Conservation (phyloP, 2,113 vertebrate genomes). For the Pipra filicauda region DNA sequence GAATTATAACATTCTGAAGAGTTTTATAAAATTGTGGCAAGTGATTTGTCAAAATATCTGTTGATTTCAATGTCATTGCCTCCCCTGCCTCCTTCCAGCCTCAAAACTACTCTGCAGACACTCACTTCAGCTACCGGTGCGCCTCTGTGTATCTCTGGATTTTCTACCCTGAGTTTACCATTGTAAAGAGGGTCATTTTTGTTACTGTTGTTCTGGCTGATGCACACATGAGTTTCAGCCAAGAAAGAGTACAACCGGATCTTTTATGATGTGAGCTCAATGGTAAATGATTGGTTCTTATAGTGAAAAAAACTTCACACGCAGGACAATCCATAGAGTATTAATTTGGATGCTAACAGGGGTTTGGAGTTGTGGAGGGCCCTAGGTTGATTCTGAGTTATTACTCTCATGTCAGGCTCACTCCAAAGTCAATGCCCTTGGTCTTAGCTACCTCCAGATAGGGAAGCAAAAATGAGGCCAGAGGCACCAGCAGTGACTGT, state of each 20-base stretch:
- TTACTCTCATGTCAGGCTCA: not conserved
- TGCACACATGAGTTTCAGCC: not conserved
- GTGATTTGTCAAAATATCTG: not conserved
- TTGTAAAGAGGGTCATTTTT: not conserved
- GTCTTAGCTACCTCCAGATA: not conserved
- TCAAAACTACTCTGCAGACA: not conserved
- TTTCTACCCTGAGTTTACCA: not conserved
- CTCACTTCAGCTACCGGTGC: not conserved
- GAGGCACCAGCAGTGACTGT: not conserved
- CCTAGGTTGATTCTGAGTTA: not conserved
- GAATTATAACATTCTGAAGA: not conserved
- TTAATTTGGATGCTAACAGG: not conserved
- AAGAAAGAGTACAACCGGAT: not conserved
- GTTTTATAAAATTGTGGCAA: not conserved
- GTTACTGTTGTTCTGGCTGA: not conserved
- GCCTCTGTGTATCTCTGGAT: not conserved
- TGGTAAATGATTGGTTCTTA: not conserved
- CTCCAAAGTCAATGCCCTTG: not conserved
- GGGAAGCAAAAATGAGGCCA: not conserved
- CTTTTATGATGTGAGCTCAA: not conserved
- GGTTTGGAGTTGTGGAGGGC: not conserved
- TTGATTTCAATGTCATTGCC: not conserved
- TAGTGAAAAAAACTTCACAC: not conserved
- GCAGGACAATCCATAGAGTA: not conserved
- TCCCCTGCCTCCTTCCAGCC: not conserved